These are phyloP conservation scores for Barypeithes pellucidus DNA, from an alignment of 2,888 invertebrate genomes.

Conservation along the genomic window DNA sequence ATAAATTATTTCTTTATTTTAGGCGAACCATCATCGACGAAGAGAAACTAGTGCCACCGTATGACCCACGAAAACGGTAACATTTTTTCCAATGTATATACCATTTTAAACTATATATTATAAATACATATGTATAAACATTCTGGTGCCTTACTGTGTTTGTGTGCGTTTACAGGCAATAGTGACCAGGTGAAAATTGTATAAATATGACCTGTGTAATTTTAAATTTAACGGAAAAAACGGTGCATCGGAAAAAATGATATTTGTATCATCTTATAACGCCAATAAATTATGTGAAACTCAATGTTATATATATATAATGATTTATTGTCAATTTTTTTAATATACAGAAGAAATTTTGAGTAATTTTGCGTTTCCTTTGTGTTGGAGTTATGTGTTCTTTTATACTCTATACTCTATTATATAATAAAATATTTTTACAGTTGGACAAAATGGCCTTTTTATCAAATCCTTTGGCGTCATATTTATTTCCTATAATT, in stretches of 20 bases:
- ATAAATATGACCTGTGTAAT: slow-evolving; percentile 42
- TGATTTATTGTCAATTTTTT: slow-evolving; percentile 72
- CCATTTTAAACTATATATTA: slow-evolving; percentile 52
- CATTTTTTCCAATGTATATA: slow-evolving; percentile 69
- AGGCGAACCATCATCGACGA: slow-evolving; percentile 52
- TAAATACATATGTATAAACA: slow-evolving; percentile 66
- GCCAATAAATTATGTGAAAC: slow-evolving; percentile 67
- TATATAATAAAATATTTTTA: slow-evolving; percentile 57
- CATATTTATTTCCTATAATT: background rate
- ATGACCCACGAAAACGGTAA: slow-evolving; percentile 64
- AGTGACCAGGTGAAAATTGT: slow-evolving; percentile 65
- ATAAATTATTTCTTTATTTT: slow-evolving; percentile 57
- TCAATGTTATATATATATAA: slow-evolving; percentile 69
- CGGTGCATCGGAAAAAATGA: slow-evolving; percentile 69
- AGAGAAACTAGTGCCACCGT: slow-evolving; percentile 69
- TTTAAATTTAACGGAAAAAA: slow-evolving; percentile 57
- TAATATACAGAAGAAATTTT: slow-evolving; percentile 70
- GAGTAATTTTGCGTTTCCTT: slow-evolving; percentile 53
- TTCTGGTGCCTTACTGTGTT: slow-evolving; percentile 71
- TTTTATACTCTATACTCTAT: slow-evolving; percentile 49
- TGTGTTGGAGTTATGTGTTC: slow-evolving; percentile 46
- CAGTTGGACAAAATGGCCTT: slow-evolving; percentile 38
- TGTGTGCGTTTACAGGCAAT: slow-evolving; percentile 68
- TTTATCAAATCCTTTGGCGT: background rate
- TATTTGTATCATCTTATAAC: slow-evolving; percentile 66